Conservation (phyloP, 1,140 invertebrate genomes). For the Trachymyrmex cornetzi region DNA sequence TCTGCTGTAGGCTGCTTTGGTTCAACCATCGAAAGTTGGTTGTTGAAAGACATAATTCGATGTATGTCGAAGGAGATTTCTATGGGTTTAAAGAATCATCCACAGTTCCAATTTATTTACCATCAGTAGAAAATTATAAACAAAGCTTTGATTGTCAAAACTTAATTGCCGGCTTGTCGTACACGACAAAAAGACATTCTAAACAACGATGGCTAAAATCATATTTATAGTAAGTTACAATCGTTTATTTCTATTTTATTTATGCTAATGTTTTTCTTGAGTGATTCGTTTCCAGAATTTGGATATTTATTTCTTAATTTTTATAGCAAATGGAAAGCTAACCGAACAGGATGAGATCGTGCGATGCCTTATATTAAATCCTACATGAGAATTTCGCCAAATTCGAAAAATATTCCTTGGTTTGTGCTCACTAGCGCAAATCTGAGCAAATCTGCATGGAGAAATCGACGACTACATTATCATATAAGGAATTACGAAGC, state of each 20-base stretch:
- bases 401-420: slow-evolving; percentile 90
- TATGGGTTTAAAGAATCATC: slow-evolving; percentile 80
- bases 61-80: slow-evolving; percentile 88
- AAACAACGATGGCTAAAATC: slow-evolving; percentile 95
- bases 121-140: slow-evolving; percentile 92
- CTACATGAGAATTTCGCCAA: slow-evolving; percentile 93
- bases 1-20: slow-evolving; percentile 97
- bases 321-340: slow-evolving; percentile 92
- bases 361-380: slow-evolving; percentile 98
- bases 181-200: slow-evolving; percentile 91
- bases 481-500: slow-evolving; percentile 96
- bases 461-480: slow-evolving; percentile 88
- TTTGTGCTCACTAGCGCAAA: slow-evolving; percentile 97
- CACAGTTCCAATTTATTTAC: slow-evolving; percentile 89
- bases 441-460: slow-evolving; percentile 98
- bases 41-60: slow-evolving; percentile 89
- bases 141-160: slow-evolving; percentile 93
- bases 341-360: slow-evolving; percentile 88
- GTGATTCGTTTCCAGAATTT: not conserved
- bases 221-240: slow-evolving; percentile 91
- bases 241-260: slow-evolving; percentile 47
- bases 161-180: slow-evolving; percentile 96
- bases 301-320: slow-evolving; percentile 85
- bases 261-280: slow-evolving; percentile 35
- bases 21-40: slow-evolving; percentile 92